phyloP scores from a whole-genome alignment of 2,797 vertebrate genomes.

The Anabacerthia variegaticeps region DNA sequence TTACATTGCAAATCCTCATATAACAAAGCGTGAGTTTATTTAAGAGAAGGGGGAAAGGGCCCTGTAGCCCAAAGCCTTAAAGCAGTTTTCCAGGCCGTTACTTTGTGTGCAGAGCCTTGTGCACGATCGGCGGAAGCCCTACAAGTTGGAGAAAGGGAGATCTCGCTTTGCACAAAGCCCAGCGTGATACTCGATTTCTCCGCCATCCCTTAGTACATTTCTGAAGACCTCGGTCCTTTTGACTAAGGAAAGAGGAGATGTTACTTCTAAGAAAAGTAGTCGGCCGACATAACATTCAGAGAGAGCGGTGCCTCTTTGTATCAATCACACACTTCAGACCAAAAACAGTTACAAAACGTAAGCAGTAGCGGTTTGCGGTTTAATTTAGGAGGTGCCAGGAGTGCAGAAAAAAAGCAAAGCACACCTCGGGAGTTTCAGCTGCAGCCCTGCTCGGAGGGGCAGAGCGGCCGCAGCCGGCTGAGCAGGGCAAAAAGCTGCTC shows the following conservation, averaged over 20 bases:
- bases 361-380: background rate
- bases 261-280: background rate
- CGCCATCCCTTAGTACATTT: background rate
- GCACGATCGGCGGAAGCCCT: constrained; percentile 5
- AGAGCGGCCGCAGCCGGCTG: background rate
- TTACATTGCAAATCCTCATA: background rate
- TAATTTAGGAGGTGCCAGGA: constrained; percentile 9
- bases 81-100: background rate
- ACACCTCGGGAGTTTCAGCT: background rate
- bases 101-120: background rate
- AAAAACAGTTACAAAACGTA: background rate
- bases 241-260: background rate
- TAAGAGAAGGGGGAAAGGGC: background rate
- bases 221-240: background rate
- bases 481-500: background rate
- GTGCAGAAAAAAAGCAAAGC: background rate
- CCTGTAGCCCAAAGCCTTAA: background rate
- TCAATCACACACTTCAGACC: background rate
- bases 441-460: background rate
- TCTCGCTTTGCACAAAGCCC: background rate
- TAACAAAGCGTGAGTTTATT: constrained; percentile 8
- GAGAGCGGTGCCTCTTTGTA: background rate
- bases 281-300: background rate
- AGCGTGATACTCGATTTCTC: constrained; percentile 4
- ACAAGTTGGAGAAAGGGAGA: constrained; percentile 8